Percentiles rank a stretch among this genome's conserved stretches.
Conservation (phyloP, 2,797 vertebrate species). For the Enteromius viviparus region DNA sequence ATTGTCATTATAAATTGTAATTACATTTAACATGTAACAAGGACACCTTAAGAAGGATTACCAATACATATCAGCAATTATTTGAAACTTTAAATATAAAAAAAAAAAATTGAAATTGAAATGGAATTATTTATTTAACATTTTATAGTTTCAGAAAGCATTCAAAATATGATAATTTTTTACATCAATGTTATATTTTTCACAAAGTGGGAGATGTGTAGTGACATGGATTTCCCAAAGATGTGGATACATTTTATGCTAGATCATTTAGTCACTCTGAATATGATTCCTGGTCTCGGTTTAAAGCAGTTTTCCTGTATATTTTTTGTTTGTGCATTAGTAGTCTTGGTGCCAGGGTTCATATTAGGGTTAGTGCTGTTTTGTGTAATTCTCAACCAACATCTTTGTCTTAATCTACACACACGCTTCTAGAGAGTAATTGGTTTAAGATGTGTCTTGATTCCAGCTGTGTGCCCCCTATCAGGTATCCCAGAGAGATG, state of each 20-base stretch:
- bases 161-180: no score
- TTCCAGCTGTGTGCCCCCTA: slow-evolving; percentile 49
- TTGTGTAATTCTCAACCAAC: slow-evolving; percentile 19
- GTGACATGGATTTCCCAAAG: neutral
- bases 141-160: neutral
- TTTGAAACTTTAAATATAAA: no score
- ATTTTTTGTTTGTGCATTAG: neutral
- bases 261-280: neutral
- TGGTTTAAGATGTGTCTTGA: slow-evolving; percentile 48
- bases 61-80: no score
- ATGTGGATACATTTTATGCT: neutral
- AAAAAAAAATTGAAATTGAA: no score
- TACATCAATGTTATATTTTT: neutral
- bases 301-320: neutral
- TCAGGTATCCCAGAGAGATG: slow-evolving; percentile 52
- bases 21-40: no score
- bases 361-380: slow-evolving; percentile 15
- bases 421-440: slow-evolving; percentile 25
- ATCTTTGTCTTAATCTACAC: slow-evolving; percentile 25
- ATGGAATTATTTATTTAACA: neutral
- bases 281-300: neutral
- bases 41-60: no score
- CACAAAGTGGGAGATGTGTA: neutral
- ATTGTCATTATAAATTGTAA: neutral
- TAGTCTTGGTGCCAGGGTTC: neutral